Evolutionary conservation across 2,113 vertebrate genomes (phyloP).

Genomic region (Rhegmatorhina hoffmannsi): DNA sequence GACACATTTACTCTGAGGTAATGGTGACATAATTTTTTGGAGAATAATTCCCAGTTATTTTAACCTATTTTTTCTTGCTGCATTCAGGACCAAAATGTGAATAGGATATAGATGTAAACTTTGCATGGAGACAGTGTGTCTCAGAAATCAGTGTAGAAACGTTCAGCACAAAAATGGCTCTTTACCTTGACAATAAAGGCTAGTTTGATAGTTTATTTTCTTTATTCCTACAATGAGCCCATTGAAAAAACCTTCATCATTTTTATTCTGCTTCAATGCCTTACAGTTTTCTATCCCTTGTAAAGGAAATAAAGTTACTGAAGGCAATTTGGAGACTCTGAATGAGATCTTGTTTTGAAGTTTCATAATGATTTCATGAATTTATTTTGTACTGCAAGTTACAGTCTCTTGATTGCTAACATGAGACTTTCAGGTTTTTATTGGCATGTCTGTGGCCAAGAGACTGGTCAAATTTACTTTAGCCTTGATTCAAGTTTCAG

Average conservation of each 20-base stretch:
- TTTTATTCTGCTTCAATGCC: constrained; percentile 63
- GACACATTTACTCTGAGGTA: constrained; percentile 80
- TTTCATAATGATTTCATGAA: constrained; percentile 67
- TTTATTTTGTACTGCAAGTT: constrained; percentile 68
- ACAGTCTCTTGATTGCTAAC: constrained; percentile 64
- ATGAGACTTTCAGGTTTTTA: constrained; percentile 62
- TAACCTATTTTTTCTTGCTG: constrained; percentile 67
- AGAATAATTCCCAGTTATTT: constrained; percentile 76
- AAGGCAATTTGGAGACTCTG: constrained; percentile 60
- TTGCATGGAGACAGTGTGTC: constrained; percentile 76
- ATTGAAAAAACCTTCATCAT: constrained; percentile 68
- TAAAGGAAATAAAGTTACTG: constrained; percentile 71
- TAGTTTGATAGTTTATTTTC: constrained; percentile 68
- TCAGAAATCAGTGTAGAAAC: constrained; percentile 55
- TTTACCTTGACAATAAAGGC: constrained; percentile 75
- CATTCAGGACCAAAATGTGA: constrained; percentile 64
- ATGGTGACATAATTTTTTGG: constrained; percentile 79
- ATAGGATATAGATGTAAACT: constrained; percentile 75
- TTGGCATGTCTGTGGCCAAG: constrained; percentile 56
- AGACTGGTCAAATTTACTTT: constrained; percentile 47
- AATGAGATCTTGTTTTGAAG: constrained; percentile 71
- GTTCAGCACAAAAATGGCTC: constrained; percentile 60
- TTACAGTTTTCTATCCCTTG: constrained; percentile 61
- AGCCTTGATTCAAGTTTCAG: constrained; percentile 46
- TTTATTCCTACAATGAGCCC: constrained; percentile 69